Evolutionary conservation across 2,113 vertebrate genomes (phyloP).

Genomic region (Cebus imitator): DNA sequence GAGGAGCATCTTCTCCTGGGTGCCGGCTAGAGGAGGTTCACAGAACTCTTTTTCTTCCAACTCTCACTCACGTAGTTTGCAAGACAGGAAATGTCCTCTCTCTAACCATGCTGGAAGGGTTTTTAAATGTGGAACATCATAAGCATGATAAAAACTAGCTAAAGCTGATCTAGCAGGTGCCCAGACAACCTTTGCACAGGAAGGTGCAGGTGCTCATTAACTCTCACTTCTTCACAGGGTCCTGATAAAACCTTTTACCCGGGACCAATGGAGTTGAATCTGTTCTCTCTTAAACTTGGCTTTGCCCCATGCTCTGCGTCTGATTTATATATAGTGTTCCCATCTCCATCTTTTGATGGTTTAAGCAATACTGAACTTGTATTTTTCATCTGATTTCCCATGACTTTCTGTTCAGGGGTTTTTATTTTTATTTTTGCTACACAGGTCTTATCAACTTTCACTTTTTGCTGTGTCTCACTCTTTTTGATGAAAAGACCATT

Average conservation of each 20-base stretch:
- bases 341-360: not conserved
- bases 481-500: not conserved
- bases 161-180: not conserved
- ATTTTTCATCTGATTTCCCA: not conserved
- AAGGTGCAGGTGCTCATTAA: fast-evolving
- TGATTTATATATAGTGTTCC: not conserved
- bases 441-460: not conserved
- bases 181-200: fast-evolving
- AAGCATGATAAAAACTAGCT: not conserved
- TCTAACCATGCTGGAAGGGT: not conserved
- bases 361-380: not conserved
- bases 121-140: not conserved
- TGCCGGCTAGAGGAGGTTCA: not conserved
- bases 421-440: too few relatives aligned
- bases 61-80: fast-evolving
- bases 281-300: not conserved
- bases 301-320: fast-evolving
- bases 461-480: not conserved
- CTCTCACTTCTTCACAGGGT: not conserved
- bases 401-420: not conserved
- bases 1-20: too few relatives aligned
- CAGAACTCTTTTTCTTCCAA: not conserved
- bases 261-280: too few relatives aligned
- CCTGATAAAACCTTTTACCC: not conserved
- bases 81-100: not conserved